These are phyloP conservation scores for Hydrozoanthus gracilis DNA, from an alignment of 92 coral and sea anemone genomes.

Conservation along the genomic window DNA sequence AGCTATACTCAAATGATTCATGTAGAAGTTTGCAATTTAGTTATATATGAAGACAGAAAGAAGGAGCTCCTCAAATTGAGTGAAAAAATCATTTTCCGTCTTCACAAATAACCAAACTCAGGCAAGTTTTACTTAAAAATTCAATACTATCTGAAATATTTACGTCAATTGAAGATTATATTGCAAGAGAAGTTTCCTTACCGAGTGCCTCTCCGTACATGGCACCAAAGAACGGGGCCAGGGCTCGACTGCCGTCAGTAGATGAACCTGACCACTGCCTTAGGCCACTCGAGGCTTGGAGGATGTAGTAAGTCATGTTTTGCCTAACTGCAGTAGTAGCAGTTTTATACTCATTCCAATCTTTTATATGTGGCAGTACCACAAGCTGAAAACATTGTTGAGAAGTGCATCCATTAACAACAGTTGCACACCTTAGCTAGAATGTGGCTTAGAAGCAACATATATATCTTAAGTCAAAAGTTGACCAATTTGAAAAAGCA, in stretches of 20 bases:
- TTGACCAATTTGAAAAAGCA: too few species aligned
- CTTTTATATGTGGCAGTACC: constrained; percentile 68
- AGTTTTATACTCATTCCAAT: constrained; percentile 55
- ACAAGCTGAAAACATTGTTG: constrained; percentile 60
- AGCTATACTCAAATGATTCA: too few species aligned
- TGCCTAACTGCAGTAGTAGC: constrained; percentile 64
- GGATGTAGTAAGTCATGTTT: constrained; percentile 69
- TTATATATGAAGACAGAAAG: too few species aligned
- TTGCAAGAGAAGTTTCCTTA: constrained; percentile 7
- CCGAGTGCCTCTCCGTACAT: constrained; percentile 88
- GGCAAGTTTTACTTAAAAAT: background rate
- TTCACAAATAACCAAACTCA: background rate
- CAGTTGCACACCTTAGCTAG: too few species aligned
- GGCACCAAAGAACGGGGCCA: constrained; percentile 77
- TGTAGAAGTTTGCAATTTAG: too few species aligned
- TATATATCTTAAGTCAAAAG: too few species aligned
- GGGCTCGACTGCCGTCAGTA: constrained; percentile 56
- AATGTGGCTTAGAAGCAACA: too few species aligned
- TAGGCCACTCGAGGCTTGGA: constrained; percentile 47
- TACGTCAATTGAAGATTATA: background rate
- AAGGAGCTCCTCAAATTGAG: too few species aligned
- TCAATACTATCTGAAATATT: background rate
- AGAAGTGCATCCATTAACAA: too few species aligned
- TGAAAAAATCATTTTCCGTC: too few species aligned
- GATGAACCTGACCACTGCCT: constrained; percentile 75